Percentiles rank a stretch among this genome's conserved stretches.
Conservation (phyloP, 2,797 vertebrate genomes). For the Sternarchorhynchus goeldii region DNA sequence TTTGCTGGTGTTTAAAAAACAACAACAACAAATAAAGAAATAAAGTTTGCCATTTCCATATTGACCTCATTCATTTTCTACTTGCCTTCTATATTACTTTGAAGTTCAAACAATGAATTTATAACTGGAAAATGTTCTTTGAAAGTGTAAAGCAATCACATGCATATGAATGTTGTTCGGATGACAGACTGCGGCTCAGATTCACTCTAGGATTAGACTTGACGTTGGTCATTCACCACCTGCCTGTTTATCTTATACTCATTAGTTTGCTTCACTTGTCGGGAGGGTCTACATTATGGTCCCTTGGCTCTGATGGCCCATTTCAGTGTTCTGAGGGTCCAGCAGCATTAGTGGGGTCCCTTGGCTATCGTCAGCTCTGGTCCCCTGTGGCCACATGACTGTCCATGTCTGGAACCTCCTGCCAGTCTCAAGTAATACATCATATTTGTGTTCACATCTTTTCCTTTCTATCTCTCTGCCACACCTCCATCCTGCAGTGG, state of each 20-base stretch:
- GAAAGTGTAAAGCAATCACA: no score
- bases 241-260: conserved; percentile 13
- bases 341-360: conserved; percentile 3
- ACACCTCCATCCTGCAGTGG: conserved; percentile 47
- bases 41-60: no score
- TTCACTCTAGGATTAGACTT: background rate
- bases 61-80: no score
- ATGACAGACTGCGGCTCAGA: background rate
- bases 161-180: background rate
- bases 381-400: background rate
- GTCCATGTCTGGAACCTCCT: background rate
- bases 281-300: background rate
- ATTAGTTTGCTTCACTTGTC: background rate
- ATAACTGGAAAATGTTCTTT: no score
- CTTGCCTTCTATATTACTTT: no score
- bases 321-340: no score
- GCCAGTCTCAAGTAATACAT: conserved; percentile 32
- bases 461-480: conserved; percentile 40
- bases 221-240: conserved; percentile 17
- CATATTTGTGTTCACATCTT: conserved; percentile 46
- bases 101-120: no score
- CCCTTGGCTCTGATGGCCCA: background rate
- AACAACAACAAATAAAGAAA: no score
- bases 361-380: background rate
- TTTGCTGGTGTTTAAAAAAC: no score